These are phyloP conservation scores for Callinectes sapidus DNA, from an alignment of 2,888 invertebrate genomes.

Conservation along the genomic window DNA sequence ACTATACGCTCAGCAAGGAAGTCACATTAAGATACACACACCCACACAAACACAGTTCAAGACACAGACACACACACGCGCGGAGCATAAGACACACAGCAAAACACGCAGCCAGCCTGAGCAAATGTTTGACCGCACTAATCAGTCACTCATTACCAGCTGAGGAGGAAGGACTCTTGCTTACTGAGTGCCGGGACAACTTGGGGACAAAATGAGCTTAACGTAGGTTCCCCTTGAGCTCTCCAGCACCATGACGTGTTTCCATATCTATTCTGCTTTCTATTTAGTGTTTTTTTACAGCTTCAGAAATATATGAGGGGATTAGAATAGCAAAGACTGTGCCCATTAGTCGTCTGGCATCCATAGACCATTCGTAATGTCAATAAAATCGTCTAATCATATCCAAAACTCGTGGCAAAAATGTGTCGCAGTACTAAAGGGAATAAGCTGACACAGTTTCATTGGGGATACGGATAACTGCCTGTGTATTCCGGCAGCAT, in stretches of 20 bases:
- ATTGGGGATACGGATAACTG: neutral
- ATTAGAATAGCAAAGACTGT: no score
- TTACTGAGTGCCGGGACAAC: neutral
- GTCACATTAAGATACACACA: neutral
- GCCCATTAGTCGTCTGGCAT: no score
- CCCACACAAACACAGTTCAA: neutral
- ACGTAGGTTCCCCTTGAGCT: neutral
- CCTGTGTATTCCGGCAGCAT: neutral
- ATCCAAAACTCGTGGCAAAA: no score
- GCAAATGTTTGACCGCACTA: neutral
- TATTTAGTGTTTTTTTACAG: no score
- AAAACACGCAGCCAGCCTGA: neutral
- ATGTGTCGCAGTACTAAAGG: no score
- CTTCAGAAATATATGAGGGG: no score
- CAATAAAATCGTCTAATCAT: no score
- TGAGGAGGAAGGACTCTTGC: neutral
- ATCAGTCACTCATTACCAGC: neutral
- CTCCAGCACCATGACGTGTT: no score
- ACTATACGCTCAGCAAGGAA: neutral
- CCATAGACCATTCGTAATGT: no score
- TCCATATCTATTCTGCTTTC: no score
- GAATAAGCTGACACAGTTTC: neutral
- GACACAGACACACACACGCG: neutral
- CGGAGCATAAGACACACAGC: neutral
- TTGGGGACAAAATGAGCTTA: neutral